phyloP scores from a whole-genome alignment of 2,888 invertebrate genomes.

The Alsophila aescularia region DNA sequence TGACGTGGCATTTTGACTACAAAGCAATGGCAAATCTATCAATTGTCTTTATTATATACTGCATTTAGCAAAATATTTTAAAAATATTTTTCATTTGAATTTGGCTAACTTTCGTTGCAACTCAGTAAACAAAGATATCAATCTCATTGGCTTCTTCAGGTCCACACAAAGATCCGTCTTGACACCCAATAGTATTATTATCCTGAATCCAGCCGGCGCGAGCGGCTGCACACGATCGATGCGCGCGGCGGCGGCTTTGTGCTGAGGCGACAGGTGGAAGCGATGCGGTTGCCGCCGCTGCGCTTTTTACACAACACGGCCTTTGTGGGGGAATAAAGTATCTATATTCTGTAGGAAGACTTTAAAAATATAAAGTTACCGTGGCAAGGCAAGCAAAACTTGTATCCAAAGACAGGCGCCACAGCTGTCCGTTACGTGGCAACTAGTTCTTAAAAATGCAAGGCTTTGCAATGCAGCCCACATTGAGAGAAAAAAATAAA shows the following conservation, averaged over 20 bases:
- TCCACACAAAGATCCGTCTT: neutral
- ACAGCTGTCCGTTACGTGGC: too few species aligned
- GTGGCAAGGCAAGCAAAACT: too few species aligned
- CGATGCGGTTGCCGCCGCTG: constrained; percentile 27
- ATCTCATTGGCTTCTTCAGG: neutral
- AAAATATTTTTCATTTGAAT: too few species aligned
- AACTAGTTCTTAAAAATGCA: too few species aligned
- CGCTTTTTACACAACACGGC: constrained; percentile 12
- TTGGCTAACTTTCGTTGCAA: too few species aligned
- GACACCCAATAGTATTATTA: neutral
- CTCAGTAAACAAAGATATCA: neutral
- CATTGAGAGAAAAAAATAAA: too few species aligned
- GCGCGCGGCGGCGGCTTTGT: constrained; percentile 36
- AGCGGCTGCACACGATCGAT: constrained; percentile 44
- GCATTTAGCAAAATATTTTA: too few species aligned
- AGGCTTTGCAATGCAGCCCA: too few species aligned
- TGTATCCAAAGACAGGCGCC: too few species aligned
- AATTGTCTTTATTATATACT: too few species aligned
- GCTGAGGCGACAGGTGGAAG: constrained; percentile 51
- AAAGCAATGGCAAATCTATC: too few species aligned
- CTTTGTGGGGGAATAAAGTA: neutral
- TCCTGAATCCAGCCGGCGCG: neutral
- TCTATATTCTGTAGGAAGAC: neutral
- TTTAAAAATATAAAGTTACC: neutral
- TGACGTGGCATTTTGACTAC: too few species aligned